Evolutionary conservation across 2,888 invertebrate genomes (phyloP).

Genomic region (Pristionchus fissidentatus): DNA sequence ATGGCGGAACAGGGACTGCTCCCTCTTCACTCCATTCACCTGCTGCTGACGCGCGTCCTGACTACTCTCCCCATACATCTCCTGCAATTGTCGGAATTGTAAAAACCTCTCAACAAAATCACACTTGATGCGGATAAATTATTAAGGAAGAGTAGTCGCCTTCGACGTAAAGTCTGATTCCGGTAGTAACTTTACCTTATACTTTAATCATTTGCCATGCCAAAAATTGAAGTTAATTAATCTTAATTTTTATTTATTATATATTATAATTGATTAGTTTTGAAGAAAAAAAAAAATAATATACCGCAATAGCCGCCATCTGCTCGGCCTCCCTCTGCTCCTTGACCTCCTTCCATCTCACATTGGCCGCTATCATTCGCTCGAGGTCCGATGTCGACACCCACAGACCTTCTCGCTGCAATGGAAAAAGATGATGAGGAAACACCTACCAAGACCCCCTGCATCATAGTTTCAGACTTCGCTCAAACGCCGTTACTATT

Average conservation of each 20-base stretch:
- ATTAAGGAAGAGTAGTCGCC: no score
- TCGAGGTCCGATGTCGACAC: constrained; percentile 14
- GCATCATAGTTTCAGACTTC: background rate
- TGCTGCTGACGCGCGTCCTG: no score
- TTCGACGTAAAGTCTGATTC: background rate
- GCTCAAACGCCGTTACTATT: no score
- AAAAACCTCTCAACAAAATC: no score
- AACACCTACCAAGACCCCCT: background rate
- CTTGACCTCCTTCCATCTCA: background rate
- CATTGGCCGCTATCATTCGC: background rate
- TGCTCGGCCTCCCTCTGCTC: background rate
- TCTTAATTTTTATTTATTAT: background rate
- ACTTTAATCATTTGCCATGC: background rate
- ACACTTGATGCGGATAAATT: no score
- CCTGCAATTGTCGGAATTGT: no score
- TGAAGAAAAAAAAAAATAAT: background rate
- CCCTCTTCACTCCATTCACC: no score
- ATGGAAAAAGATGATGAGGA: background rate
- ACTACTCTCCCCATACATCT: no score
- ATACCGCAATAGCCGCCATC: background rate
- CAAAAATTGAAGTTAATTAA: background rate
- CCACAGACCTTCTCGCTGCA: background rate
- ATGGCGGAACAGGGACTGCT: no score
- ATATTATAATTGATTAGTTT: background rate
- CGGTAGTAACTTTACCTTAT: background rate